Base-by-base conservation (phyloP, 2,797 vertebrate genomes). In the Cynodonichthys magdalenae region DNA sequence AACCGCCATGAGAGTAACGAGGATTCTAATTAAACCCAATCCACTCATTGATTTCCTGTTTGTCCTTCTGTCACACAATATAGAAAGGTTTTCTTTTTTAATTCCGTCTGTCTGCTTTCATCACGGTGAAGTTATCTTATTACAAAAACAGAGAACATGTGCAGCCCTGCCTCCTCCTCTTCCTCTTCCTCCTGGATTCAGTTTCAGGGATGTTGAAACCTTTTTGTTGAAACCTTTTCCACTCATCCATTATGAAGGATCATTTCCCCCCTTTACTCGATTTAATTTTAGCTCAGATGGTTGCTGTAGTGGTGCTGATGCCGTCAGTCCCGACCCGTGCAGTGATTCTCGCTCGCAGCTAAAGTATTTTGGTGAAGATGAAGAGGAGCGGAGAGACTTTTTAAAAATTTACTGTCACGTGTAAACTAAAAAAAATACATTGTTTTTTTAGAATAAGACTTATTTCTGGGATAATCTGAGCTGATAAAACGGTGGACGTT, bases 201-300 rank as follows among this genome's bases (percentile, higher is more conserved):
- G 66, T 86, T 79, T 85, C 76, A 12, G 48, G 57, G 56, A 66
- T 61, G 24, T 70, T 17, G 57, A 83, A 80, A 77, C 66, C 77
- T 69, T 80, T 73, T n/a, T n/a, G n/a, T 65, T 67, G 84, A 51
- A 48, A 27, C 1, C 69, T 74, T 76, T 81, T 80, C 80, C 78
- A 0, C 52, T 83, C 83, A 77, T 85, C 6, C 53, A 88, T 89
- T 74, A 79, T 83, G 58, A 57, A 78, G 49, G 63, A n/a, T 79
- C 10, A 39, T 74, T 71, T 63, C 55, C n/a, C 44, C 18, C 48
- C 15, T 10, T 68, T 12, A 31, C 50, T 27, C 45, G 44, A 46
- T 62, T 75, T 63, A 53, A 71, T 77, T 73, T 71, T 29, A 69
- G 53, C 51, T 45, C 39, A 27, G 36, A 39, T 3, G 41, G 62